Conservation (phyloP, 2,797 vertebrate genomes). For the Sciurus vulgaris region DNA sequence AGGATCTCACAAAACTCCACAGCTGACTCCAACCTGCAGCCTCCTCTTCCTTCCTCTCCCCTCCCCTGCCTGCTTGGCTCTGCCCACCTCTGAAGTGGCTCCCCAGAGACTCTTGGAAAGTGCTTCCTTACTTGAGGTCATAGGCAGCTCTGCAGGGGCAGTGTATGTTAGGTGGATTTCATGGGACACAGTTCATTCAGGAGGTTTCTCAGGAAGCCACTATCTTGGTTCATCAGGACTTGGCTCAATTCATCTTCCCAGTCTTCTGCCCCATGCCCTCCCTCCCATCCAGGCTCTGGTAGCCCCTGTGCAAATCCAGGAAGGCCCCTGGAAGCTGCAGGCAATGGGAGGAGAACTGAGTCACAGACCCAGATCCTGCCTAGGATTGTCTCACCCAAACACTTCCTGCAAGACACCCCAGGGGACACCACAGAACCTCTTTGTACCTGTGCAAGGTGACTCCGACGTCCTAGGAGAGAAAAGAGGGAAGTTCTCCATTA, state of each 20-base stretch:
- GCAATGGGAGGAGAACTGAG: neutral
- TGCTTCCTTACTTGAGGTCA: neutral
- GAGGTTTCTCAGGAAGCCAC: neutral
- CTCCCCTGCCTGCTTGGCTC: neutral
- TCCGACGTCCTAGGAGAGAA: slow-evolving; percentile 80
- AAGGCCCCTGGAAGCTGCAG: neutral
- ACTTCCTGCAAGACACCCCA: neutral
- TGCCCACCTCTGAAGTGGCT: neutral
- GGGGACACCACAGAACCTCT: neutral
- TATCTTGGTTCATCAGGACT: too few relatives aligned
- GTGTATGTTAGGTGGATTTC: neutral
- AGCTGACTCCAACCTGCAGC: neutral
- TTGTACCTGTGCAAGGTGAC: slow-evolving; percentile 76
- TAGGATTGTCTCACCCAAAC: neutral
- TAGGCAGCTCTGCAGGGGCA: neutral
- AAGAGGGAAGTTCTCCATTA: slow-evolving; percentile 40
- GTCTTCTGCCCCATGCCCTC: neutral
- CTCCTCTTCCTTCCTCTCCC: neutral
- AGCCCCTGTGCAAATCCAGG: neutral
- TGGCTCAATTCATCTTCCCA: neutral
- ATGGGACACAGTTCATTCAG: neutral
- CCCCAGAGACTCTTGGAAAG: neutral
- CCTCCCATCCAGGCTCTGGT: neutral
- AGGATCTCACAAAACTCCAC: slow-evolving; percentile 10
- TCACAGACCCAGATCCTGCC: neutral